A percentile compares a stretch with the other conserved stretches of the same genome.
phyloP scores from a whole-genome alignment of 2,113 vertebrate genomes.

The Halcyon malimbica region DNA sequence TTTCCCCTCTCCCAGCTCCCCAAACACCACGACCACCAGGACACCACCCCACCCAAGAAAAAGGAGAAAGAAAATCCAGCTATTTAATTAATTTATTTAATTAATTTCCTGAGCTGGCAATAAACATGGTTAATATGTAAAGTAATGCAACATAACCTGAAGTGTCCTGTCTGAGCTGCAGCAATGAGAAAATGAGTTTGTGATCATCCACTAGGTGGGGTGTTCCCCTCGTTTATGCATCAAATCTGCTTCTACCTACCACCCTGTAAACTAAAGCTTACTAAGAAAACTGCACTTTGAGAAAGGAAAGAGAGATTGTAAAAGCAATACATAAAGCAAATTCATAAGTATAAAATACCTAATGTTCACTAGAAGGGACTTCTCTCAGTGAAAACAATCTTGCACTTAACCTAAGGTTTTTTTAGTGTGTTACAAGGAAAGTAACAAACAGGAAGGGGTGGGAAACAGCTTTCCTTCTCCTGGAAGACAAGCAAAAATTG shows the following conservation, averaged over 20 bases:
- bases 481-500: not conserved
- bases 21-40: not conserved
- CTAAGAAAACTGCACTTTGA: not conserved
- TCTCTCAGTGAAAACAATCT: not conserved
- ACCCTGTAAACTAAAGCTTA: not conserved
- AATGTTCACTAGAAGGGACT: not conserved
- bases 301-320: not conserved
- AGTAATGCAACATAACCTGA: rapidly evolving
- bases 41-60: not conserved
- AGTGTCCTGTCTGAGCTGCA: not conserved
- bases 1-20: not conserved
- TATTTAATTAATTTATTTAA: not conserved
- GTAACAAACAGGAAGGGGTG: not conserved
- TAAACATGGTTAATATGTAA: not conserved
- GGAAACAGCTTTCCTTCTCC: not conserved
- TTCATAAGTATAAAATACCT: not conserved
- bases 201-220: conserved; percentile 57
- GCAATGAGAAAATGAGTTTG: not conserved
- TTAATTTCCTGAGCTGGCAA: not conserved
- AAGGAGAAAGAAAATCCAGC: not conserved
- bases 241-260: not conserved
- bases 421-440: not conserved
- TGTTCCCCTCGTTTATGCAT: not conserved
- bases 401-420: not conserved
- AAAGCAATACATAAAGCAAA: not conserved